These are phyloP conservation scores for Lasioglossum malachurum DNA, from an alignment of 2,888 invertebrate genomes.

Conservation along the genomic window DNA sequence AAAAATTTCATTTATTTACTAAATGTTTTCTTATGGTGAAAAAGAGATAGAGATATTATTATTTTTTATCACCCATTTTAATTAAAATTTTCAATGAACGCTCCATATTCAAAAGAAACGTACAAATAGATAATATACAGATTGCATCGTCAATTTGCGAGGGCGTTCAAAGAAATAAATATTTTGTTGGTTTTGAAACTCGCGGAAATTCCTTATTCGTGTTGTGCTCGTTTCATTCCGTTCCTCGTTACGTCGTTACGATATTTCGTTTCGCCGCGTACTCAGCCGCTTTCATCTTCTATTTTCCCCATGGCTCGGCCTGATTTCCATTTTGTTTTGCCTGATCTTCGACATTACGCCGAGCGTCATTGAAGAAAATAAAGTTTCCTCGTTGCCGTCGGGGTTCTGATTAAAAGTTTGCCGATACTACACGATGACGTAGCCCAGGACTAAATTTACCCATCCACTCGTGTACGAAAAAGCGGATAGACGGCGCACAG, in stretches of 20 bases:
- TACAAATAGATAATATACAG: no score
- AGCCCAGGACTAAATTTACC: slow-evolving; percentile 71
- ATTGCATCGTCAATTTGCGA: no score
- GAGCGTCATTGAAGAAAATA: slow-evolving; percentile 74
- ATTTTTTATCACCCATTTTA: no score
- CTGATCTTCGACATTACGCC: slow-evolving; percentile 74
- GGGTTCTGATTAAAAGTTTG: slow-evolving; percentile 79
- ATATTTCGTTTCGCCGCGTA: slow-evolving; percentile 62
- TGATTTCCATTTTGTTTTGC: slow-evolving; percentile 73
- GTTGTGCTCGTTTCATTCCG: slow-evolving; percentile 50
- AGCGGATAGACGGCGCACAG: slow-evolving; percentile 58
- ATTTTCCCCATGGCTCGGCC: slow-evolving; percentile 51
- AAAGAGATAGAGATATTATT: not conserved
- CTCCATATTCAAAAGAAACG: not conserved
- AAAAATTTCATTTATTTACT: not conserved
- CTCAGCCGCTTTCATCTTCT: slow-evolving; percentile 43
- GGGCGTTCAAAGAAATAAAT: not conserved
- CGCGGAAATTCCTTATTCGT: slow-evolving; percentile 23
- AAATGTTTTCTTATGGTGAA: not conserved
- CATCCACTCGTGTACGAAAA: slow-evolving; percentile 68
- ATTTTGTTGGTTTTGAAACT: not conserved
- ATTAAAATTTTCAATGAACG: not conserved
- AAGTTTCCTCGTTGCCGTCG: slow-evolving; percentile 71
- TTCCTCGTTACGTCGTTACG: slow-evolving; percentile 38
- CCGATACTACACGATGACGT: slow-evolving; percentile 75